Evolutionary conservation across 2,888 invertebrate genomes (phyloP), one percentile per base, ranked within the genome.

Genomic region (Noctua janthina): DNA sequence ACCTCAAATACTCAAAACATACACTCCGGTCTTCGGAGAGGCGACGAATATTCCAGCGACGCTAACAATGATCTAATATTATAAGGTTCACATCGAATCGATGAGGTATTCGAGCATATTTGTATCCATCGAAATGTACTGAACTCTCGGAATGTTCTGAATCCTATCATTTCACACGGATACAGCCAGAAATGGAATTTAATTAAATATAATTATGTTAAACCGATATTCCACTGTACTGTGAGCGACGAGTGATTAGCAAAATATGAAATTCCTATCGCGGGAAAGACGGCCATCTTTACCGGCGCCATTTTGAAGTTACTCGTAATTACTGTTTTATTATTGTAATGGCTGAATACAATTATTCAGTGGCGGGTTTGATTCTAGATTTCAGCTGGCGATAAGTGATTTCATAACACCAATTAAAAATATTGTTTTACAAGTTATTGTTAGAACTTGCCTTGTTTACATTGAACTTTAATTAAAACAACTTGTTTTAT

Each of bases 241-340:
- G 39, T 76, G 68, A 80, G 74, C 76, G 76, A 78, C 84, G 76
- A 89, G 83, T 83, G 86, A 88, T 87, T 88, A 88, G 87, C 88
- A 89, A 92, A 93, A 93, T 93, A 93, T 92, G 90, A 92, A 92
- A 93, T 93, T 93, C 91, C 90, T 79, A 83, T 78, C 80, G 71
- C 81, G 70, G 15, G 68, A 43, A 46, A 56, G 75, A 67, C 78
- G 35, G 70, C 73, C 77, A 80, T 83, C 80, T 77, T 83, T 64
- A 68, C n/a, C 68, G 39, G 51, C 74, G 73, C 70, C 72, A 76
- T 81, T 70, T 62, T 78, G 64, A 46, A 80, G 73, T 78, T 78
- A n/a, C n/a, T n/a, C n/a, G n/a, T n/a, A 75, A 75, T 78, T 75
- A 78, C 78, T 78, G 75, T 82, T 84, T 73, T 70, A 84, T 73